Evolutionary conservation across 2,797 vertebrate species (phyloP).

Genomic region (Argya squamiceps): DNA sequence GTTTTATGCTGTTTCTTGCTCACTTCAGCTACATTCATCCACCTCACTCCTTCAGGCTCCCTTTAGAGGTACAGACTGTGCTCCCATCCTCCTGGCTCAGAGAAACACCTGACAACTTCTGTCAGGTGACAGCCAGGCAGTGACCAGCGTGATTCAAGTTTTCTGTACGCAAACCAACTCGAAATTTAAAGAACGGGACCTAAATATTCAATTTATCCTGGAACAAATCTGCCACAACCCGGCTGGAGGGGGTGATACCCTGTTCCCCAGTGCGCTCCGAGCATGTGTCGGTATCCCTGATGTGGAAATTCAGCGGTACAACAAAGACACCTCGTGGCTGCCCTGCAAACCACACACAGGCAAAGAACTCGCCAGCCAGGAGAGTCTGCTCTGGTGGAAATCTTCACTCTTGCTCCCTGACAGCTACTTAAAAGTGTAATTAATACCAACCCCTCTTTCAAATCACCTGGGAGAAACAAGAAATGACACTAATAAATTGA

Average conservation of each 20-base stretch:
- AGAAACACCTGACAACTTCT: neutral
- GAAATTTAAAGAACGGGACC: neutral
- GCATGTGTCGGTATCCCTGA: neutral
- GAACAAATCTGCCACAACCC: neutral
- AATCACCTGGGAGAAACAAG: neutral
- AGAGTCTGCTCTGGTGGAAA: rapidly evolving
- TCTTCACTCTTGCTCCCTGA: neutral
- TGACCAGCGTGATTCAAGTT: neutral
- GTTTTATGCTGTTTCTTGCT: neutral
- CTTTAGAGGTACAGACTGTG: neutral
- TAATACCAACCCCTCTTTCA: neutral
- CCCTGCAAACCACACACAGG: neutral
- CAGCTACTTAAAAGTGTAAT: rapidly evolving
- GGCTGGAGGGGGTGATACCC: rapidly evolving
- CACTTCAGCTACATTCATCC: rapidly evolving
- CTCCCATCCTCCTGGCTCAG: neutral
- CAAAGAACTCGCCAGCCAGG: neutral
- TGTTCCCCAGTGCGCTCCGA: rapidly evolving
- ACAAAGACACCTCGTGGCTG: constrained; percentile 74
- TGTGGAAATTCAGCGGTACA: constrained; percentile 15
- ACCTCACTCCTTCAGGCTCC: neutral
- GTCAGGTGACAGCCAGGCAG: neutral
- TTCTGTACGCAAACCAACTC: neutral
- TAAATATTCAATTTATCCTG: neutral
- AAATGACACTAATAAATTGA: neutral